These are phyloP conservation scores for Indicator maculatus DNA, from an alignment of 2,113 vertebrate genomes.

Conservation along the genomic window DNA sequence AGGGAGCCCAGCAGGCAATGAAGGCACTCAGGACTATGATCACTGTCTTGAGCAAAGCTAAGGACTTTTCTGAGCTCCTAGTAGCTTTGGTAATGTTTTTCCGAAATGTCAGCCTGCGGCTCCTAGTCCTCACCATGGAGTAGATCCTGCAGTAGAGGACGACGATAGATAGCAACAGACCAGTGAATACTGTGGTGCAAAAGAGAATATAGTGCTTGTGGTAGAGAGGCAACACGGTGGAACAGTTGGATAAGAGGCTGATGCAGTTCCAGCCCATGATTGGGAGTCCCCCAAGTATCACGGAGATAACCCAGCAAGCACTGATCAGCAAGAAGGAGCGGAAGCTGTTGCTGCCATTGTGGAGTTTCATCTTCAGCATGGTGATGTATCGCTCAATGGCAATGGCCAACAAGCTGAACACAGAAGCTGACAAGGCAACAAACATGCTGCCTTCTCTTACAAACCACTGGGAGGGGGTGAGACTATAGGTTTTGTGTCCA, in stretches of 20 bases:
- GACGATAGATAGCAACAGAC: conserved; percentile 92
- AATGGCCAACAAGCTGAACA: conserved; percentile 96
- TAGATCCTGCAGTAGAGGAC: conserved; percentile 96
- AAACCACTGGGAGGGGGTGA: conserved; percentile 94
- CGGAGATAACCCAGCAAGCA: conserved; percentile 91
- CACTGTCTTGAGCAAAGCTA: conserved; percentile 95
- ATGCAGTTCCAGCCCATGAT: conserved; percentile 99
- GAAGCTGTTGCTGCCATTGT: conserved; percentile 91
- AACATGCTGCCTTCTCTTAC: conserved; percentile 96
- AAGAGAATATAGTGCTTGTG: conserved; percentile 98
- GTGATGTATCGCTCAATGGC: conserved; percentile 96
- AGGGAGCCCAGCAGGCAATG: conserved; percentile 96
- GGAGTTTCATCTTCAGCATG: conserved; percentile 97
- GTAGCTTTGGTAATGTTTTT: conserved; percentile 86
- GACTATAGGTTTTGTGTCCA: conserved; percentile 90
- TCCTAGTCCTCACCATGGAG: conserved; percentile 89
- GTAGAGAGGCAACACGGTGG: conserved; percentile 95
- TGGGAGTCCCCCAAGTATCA: conserved; percentile 87
- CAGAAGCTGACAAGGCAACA: conserved; percentile 92
- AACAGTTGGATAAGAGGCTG: conserved; percentile 80
- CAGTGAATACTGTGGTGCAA: conserved; percentile 94
- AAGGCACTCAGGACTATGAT: conserved; percentile 97
- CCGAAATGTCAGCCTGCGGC: conserved; percentile 91
- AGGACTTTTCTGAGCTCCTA: conserved; percentile 92
- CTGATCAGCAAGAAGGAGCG: conserved; percentile 95